A percentile compares a stretch with the other conserved stretches of the same genome.
phyloP scores from a whole-genome alignment of 2,888 invertebrate species.

The Dioctria linearis region DNA sequence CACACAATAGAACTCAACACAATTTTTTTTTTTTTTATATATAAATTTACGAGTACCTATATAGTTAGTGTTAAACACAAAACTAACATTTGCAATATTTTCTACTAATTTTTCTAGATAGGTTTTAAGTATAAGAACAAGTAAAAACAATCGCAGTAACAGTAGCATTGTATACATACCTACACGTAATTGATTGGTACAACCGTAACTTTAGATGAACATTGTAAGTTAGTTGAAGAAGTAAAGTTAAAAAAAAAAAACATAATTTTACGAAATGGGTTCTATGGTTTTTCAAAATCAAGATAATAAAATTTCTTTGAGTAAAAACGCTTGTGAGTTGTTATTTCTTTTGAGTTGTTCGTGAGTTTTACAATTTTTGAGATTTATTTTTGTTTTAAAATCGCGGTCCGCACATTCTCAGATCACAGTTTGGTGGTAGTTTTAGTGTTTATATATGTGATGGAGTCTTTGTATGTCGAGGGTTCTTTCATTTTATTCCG shows the following conservation, averaged over 20 bases:
- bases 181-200: conserved; percentile 39
- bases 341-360: conserved; percentile 56
- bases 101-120: conserved; percentile 41
- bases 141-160: conserved; percentile 42
- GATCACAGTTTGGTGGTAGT: conserved; percentile 2
- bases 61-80: not conserved
- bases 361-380: conserved; percentile 25
- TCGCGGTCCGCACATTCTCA: not conserved
- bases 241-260: conserved; percentile 32
- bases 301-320: conserved; percentile 69
- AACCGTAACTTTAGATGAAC: conserved; percentile 10
- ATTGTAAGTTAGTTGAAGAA: conserved; percentile 22
- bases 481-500: conserved; percentile 26
- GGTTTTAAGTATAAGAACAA: conserved; percentile 19
- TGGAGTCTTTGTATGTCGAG: conserved; percentile 47
- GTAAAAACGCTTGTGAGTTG: conserved; percentile 71
- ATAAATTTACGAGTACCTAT: no score
- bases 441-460: conserved; percentile 32
- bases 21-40: not conserved
- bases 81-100: not conserved
- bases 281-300: conserved; percentile 17
- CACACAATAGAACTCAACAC: not conserved
- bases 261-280: conserved; percentile 30
- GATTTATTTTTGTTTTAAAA: not conserved
- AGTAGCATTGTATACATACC: conserved; percentile 39